A percentile compares a stretch with the other conserved stretches of the same genome.
Evolutionary conservation across 92 coral and sea anemone species (phyloP).

Genomic region (Siderastrea siderea): DNA sequence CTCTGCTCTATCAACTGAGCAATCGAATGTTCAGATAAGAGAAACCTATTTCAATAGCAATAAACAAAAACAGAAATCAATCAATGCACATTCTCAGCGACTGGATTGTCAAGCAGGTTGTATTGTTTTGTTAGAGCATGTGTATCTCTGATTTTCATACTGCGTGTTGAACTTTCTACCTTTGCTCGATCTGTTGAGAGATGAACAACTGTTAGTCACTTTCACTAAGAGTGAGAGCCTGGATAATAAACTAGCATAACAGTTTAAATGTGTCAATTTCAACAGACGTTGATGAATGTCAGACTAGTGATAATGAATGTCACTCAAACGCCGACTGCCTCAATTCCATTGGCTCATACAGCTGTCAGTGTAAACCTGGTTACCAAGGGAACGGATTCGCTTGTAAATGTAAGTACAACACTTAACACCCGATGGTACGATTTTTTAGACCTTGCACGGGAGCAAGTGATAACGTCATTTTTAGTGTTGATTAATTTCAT

Average conservation of each 20-base stretch:
- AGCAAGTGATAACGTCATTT: too few relatives aligned
- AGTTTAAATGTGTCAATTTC: background rate
- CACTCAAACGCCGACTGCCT: constrained; percentile 78
- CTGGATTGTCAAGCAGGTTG: too few relatives aligned
- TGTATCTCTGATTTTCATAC: too few relatives aligned
- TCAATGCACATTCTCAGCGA: too few relatives aligned
- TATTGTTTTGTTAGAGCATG: too few relatives aligned
- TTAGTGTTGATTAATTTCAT: too few relatives aligned
- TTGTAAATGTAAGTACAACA: constrained; percentile 72
- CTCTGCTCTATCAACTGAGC: constrained; percentile 78
- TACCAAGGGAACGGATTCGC: constrained; percentile 72
- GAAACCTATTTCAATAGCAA: background rate
- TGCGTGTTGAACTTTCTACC: too few relatives aligned
- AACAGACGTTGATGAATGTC: constrained; percentile 82
- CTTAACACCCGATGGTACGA: too few relatives aligned
- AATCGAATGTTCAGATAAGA: constrained; percentile 40
- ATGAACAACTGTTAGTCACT: background rate
- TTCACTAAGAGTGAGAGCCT: too few relatives aligned
- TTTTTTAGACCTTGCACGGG: too few relatives aligned
- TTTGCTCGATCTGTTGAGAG: too few relatives aligned
- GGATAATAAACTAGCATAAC: background rate
- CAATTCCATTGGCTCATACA: constrained; percentile 77
- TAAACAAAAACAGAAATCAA: too few relatives aligned
- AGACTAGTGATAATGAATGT: constrained; percentile 40
- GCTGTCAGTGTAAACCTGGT: constrained; percentile 86